These are phyloP conservation scores for Odontesthes bonariensis DNA, from an alignment of 2,113 vertebrate genomes.

Conservation along the genomic window DNA sequence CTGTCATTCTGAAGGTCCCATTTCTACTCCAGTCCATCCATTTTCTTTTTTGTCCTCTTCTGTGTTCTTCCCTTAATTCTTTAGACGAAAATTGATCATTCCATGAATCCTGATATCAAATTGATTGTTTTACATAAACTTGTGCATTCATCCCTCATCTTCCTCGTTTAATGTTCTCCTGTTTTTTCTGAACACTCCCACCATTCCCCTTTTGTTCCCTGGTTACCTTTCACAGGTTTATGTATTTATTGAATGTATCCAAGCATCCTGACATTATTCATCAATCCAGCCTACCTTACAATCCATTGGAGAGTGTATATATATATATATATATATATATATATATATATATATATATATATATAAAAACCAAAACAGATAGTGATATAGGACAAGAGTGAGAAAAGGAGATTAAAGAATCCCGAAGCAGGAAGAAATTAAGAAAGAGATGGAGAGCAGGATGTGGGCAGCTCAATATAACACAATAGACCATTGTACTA, in stretches of 20 bases:
- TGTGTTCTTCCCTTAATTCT: background rate
- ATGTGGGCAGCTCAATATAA: constrained; percentile 69
- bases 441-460: constrained; percentile 43
- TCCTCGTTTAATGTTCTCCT: background rate
- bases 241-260: constrained; percentile 23
- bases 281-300: constrained; percentile 18
- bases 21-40: background rate
- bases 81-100: background rate
- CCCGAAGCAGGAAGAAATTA: constrained; percentile 29
- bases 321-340: background rate
- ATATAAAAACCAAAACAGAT: background rate
- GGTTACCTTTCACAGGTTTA: constrained; percentile 2
- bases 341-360: background rate
- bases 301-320: background rate
- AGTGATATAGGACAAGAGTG: constrained; percentile 1
- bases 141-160: background rate
- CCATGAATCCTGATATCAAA: background rate
- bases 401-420: constrained; percentile 16
- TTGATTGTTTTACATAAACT: background rate
- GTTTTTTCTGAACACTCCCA: background rate
- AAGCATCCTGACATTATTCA: constrained; percentile 15
- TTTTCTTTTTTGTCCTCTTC: background rate
- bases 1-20: constrained; percentile 6
- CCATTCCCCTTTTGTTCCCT: background rate
- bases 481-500: constrained; percentile 79